Percentiles rank a stretch among this genome's conserved stretches.
Conservation (phyloP, 2,113 vertebrate species). For the Alosa alosa region DNA sequence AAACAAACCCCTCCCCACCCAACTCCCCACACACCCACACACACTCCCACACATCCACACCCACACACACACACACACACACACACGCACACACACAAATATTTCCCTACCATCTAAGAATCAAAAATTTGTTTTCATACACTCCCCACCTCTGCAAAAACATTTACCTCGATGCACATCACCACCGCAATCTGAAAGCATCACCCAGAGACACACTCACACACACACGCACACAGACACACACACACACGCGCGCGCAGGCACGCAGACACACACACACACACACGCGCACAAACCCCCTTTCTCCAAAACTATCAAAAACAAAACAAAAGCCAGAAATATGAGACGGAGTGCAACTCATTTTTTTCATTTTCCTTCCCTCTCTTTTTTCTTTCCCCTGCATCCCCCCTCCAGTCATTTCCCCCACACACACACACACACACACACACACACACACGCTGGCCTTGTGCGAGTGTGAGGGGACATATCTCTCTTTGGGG, state of each 20-base stretch:
- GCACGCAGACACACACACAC: conserved; percentile 12
- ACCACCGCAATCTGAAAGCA: not conserved
- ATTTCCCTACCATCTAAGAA: no score
- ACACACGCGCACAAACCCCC: not conserved
- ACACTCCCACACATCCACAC: no score
- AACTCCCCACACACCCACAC: no score
- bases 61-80: not conserved
- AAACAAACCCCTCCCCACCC: no score
- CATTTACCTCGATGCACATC: not conserved
- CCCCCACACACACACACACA: not conserved
- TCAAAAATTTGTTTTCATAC: no score
- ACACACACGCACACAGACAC: conserved; percentile 4
- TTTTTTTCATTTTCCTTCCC: conserved; percentile 13
- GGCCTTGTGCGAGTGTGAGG: not conserved
- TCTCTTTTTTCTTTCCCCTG: not conserved
- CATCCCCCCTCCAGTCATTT: not conserved
- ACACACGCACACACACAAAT: not conserved
- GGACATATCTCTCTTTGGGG: conserved; percentile 46
- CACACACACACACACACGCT: not conserved
- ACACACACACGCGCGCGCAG: conserved; percentile 22
- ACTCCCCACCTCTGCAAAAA: no score
- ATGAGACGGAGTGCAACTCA: not conserved
- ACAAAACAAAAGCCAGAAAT: not conserved
- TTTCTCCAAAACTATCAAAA: conserved; percentile 7
- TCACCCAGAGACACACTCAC: conserved; percentile 8